Percentiles rank a stretch among this genome's conserved stretches.
phyloP scores from a whole-genome alignment of 2,888 invertebrate species.

The Exocentrus adspersus region DNA sequence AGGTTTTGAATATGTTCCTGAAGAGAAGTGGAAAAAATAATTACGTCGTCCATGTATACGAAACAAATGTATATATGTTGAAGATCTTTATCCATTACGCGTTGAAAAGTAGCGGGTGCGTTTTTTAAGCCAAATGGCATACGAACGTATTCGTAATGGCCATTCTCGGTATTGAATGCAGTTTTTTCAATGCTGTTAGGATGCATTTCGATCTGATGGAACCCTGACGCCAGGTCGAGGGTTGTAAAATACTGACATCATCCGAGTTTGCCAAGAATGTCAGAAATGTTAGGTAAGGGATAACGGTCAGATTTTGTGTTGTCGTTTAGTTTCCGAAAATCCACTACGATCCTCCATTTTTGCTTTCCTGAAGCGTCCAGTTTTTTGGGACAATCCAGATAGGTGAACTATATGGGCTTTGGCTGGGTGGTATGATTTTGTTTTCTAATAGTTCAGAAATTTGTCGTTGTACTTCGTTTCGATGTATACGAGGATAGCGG shows the following conservation, averaged over 20 bases:
- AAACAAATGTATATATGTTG: conserved; percentile 45
- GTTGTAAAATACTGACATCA: conserved; percentile 9
- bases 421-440: conserved; percentile 21
- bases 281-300: conserved; percentile 7
- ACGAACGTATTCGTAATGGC: conserved; percentile 13
- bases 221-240: conserved; percentile 5
- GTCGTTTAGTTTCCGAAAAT: conserved; percentile 30
- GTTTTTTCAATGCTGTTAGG: background rate
- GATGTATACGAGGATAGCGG: background rate
- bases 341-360: conserved; percentile 30
- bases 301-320: background rate
- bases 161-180: background rate
- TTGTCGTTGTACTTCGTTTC: conserved; percentile 9
- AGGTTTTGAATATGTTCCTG: conserved; percentile 33
- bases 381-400: conserved; percentile 49
- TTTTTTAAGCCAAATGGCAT: conserved; percentile 12
- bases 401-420: conserved; percentile 20
- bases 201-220: conserved; percentile 13
- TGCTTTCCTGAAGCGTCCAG: conserved; percentile 22
- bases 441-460: conserved; percentile 23
- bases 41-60: conserved; percentile 38
- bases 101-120: background rate
- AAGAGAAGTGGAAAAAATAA: conserved; percentile 30
- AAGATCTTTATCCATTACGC: conserved; percentile 35
- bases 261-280: conserved; percentile 1